phyloP scores from a whole-genome alignment of 2,113 vertebrate species.

The Syrmaticus mikado region DNA sequence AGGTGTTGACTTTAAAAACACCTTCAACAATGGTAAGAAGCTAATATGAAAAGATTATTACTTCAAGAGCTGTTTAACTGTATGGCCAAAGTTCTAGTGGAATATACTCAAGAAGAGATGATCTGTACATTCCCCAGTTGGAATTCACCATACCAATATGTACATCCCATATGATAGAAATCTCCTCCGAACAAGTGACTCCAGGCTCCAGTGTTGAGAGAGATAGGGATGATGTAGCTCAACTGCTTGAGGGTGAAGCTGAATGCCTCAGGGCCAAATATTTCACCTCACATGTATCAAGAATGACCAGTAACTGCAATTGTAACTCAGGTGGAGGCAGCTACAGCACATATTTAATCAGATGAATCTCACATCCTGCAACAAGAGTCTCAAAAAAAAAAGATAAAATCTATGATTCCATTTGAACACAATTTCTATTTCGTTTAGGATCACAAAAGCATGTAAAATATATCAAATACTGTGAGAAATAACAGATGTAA shows the following conservation, averaged over 20 bases:
- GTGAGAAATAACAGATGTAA: not conserved
- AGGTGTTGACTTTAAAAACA: not conserved
- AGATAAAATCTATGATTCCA: not conserved
- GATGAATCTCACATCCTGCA: not conserved
- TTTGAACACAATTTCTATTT: not conserved
- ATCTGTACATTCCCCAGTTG: not conserved
- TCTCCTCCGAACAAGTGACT: not conserved
- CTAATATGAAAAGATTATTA: not conserved
- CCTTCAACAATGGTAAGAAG: not conserved
- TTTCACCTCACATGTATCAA: not conserved
- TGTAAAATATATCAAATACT: not conserved
- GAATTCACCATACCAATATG: not conserved
- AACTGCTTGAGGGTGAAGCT: not conserved
- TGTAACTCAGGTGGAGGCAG: not conserved
- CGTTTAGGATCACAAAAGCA: not conserved
- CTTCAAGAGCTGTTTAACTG: not conserved
- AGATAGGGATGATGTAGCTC: not conserved
- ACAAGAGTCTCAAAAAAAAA: not conserved
- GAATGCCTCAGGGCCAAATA: not conserved
- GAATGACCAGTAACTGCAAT: not conserved
- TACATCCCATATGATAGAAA: not conserved
- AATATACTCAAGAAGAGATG: not conserved
- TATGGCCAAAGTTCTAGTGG: not conserved
- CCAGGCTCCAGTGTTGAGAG: fast-evolving
- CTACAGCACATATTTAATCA: not conserved